A percentile compares a stretch with the other conserved stretches of the same genome.
Evolutionary conservation across 2,888 invertebrate species (phyloP).

Genomic region (Portevinia maculata): DNA sequence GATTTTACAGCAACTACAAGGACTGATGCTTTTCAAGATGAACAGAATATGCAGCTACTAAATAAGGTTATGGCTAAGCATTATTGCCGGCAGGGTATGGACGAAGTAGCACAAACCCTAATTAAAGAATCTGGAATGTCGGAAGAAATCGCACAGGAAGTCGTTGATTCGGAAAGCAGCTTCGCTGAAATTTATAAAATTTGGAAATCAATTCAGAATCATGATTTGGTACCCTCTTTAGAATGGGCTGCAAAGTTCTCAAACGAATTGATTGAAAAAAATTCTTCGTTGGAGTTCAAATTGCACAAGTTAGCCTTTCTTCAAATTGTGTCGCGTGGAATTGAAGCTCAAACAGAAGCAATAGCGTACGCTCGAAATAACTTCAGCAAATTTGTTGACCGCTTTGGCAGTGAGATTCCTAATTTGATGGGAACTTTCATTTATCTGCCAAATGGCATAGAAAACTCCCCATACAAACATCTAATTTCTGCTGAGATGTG

Average conservation of each 20-base stretch:
- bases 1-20: constrained; percentile 95
- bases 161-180: constrained; percentile 85
- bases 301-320: constrained; percentile 92
- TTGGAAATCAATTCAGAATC: constrained; percentile 91
- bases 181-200: constrained; percentile 93
- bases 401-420: constrained; percentile 92
- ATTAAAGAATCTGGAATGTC: constrained; percentile 81
- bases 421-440: constrained; percentile 93
- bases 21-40: constrained; percentile 88
- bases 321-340: constrained; percentile 83
- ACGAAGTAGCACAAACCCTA: constrained; percentile 94
- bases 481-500: constrained; percentile 90
- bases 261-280: constrained; percentile 87
- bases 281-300: constrained; percentile 90
- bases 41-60: constrained; percentile 86
- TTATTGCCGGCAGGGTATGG: constrained; percentile 96
- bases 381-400: constrained; percentile 91
- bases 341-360: constrained; percentile 90
- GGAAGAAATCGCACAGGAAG: constrained; percentile 79
- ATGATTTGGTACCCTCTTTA: constrained; percentile 92
- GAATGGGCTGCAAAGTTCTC: constrained; percentile 93
- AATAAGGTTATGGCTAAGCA: constrained; percentile 97
- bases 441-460: constrained; percentile 90
- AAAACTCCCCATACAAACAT: constrained; percentile 90
- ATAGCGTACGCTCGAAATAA: constrained; percentile 93